A percentile compares a stretch with the other conserved stretches of the same genome.
Evolutionary conservation across 2,797 vertebrate genomes (phyloP).

Genomic region (Sus cebifrons): DNA sequence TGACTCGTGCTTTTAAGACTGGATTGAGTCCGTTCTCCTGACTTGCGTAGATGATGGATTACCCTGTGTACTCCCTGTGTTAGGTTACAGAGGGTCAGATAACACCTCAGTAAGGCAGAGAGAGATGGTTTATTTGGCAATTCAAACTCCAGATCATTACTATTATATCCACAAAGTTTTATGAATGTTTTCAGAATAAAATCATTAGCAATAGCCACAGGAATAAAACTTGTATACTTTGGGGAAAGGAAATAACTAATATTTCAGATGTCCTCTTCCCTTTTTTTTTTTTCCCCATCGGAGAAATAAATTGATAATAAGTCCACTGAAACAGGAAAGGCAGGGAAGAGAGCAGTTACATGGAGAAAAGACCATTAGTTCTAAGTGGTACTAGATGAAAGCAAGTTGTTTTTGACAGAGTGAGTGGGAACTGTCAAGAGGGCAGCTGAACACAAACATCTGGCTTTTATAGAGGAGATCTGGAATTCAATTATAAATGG

Average conservation of each 20-base stretch:
- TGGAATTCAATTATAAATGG: neutral
- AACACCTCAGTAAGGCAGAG: neutral
- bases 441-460: neutral
- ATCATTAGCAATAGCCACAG: neutral
- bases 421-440: neutral
- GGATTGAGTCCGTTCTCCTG: neutral
- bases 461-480: neutral
- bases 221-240: neutral
- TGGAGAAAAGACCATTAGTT: neutral
- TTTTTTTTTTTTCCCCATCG: neutral
- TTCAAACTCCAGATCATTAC: neutral
- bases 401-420: neutral
- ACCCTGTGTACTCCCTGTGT: fast-evolving
- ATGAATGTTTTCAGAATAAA: neutral
- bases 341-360: neutral
- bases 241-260: neutral
- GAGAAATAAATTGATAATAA: neutral
- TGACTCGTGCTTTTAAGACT: too few species aligned
- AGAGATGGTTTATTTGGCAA: neutral
- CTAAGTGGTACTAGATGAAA: neutral
- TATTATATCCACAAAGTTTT: neutral
- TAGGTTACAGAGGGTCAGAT: too few species aligned
- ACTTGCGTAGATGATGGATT: neutral
- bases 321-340: neutral
- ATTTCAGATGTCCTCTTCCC: neutral